Conservation (phyloP, 2,888 invertebrate species). For the Cantharis rustica region DNA sequence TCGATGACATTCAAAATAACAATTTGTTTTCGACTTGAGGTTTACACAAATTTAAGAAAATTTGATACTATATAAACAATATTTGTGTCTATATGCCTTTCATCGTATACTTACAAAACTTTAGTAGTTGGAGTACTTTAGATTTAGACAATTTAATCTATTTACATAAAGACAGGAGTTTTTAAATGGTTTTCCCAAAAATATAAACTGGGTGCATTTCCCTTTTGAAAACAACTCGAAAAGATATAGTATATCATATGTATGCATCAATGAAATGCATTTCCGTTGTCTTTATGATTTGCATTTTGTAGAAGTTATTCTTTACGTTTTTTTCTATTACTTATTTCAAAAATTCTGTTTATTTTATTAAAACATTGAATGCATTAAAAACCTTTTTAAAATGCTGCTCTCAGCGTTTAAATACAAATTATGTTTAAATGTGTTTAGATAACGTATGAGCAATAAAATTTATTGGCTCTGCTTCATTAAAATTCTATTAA, state of each 20-base stretch:
- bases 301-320: not conserved
- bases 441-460: not conserved
- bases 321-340: not conserved
- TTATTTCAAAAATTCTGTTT: not conserved
- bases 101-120: not conserved
- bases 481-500: not conserved
- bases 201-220: not conserved
- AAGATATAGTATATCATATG: not conserved
- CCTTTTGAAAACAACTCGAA: not conserved
- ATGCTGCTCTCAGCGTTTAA: not conserved
- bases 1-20: not conserved
- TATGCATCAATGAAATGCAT: not conserved
- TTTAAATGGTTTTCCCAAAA: not conserved
- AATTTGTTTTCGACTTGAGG: not conserved
- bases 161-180: not conserved
- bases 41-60: not conserved
- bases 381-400: not conserved
- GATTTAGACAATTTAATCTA: not conserved
- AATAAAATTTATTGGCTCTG: not conserved
- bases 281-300: not conserved
- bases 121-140: not conserved
- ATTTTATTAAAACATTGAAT: not conserved
- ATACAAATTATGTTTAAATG: not conserved
- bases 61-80: not conserved
- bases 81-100: not conserved